phyloP scores from a whole-genome alignment of 2,888 invertebrate genomes.

The Rotaria macrura region DNA sequence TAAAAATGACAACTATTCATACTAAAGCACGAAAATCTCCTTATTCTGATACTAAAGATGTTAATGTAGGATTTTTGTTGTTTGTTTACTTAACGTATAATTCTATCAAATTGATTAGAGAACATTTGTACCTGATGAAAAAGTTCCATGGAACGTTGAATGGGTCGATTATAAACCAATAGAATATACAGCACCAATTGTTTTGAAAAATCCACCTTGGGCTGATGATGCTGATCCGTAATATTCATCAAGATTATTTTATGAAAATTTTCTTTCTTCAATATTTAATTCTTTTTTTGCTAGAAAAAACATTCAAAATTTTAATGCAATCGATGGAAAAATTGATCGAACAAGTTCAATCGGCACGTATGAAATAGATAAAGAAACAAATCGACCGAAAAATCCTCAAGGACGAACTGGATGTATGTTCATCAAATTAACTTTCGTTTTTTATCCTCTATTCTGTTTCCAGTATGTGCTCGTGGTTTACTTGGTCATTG shows the following conservation, averaged over 20 bases:
- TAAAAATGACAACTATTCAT: not conserved
- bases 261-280: not conserved
- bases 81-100: not conserved
- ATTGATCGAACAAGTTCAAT: conserved; percentile 31
- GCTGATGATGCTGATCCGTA: conserved; percentile 30
- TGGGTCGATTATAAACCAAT: conserved; percentile 22
- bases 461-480: not conserved
- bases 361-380: conserved; percentile 19
- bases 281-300: not conserved
- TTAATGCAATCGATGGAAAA: conserved; percentile 14
- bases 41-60: not conserved
- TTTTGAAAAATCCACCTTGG: conserved; percentile 2
- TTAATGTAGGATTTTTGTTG: not conserved
- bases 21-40: not conserved
- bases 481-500: conserved; percentile 72
- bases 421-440: conserved; percentile 48
- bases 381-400: conserved; percentile 39
- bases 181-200: conserved; percentile 25
- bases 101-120: not conserved
- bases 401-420: conserved; percentile 88
- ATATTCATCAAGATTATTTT: too few relatives aligned
- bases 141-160: conserved; percentile 13
- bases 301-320: conserved; percentile 18
- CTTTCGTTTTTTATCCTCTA: not conserved
- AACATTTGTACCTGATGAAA: conserved; percentile 6